Base-by-base conservation (phyloP, 2,888 invertebrate genomes). In the Penaeus monodon region DNA sequence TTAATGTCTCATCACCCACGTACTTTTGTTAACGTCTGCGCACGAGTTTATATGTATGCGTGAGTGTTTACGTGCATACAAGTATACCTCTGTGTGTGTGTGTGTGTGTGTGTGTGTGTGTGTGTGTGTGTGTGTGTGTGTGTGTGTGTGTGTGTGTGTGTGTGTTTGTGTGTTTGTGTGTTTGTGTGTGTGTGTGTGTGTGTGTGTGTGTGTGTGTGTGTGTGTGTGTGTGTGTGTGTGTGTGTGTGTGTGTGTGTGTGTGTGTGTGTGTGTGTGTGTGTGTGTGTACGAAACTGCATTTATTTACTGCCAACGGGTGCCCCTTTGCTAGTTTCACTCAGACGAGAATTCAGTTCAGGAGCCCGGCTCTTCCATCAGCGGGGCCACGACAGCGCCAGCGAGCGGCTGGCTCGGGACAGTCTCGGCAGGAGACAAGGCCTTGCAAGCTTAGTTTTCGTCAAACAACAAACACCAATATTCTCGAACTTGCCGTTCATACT, bases 171-270 rank as follows among this genome's bases (percentile, higher is more conserved):
- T 68, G 17, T 12, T 6, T 1, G 22, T 1, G 68, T 12, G 68
- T 12, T 6, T 12, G 68, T 12, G 68, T 12, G 68, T 24, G 70
- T 68, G 70, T 68, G 70, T 68, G 70, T 68, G 70, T 68, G 70
- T 68, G 70, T 29, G 70, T 68, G 70, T 68, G 70, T 68, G 70
- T 29, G 70, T 68, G 70, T 68, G 70, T 68, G 70, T 29, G 70
- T 68, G 70, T 68, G 70, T 68, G 70, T 29, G 70, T 68, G 70
- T 68, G 70, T 68, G 70, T 29, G 70, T 68, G 70, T 68, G 70
- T 29, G 70, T 29, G 70, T 68, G 70, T 68, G 70, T 29, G 70
- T 29, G 70, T 68, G 70, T 68, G 70, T 29, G 70, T 29, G 70
- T 68, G 70, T 24, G 70, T 17, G 70, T 17, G 70, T 17, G 70